Percentiles rank a stretch among this genome's conserved stretches.
phyloP scores from a whole-genome alignment of 2,797 vertebrate species.

The Helostoma temminkii region DNA sequence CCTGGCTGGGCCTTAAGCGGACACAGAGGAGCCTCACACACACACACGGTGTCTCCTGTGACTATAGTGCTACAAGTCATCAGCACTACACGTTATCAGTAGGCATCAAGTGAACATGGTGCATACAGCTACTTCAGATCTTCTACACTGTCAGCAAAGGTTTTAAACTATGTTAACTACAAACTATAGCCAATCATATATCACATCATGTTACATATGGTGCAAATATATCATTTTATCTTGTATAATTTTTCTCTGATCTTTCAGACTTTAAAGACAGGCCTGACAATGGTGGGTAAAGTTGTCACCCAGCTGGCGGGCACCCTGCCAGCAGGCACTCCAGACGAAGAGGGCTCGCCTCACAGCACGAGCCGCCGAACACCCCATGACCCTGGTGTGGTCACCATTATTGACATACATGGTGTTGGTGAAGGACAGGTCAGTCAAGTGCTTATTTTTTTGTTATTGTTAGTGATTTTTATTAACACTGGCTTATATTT shows the following conservation, averaged over 20 bases:
- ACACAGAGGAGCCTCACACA: constrained; percentile 74
- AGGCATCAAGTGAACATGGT: constrained; percentile 55
- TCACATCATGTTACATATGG: too few species aligned
- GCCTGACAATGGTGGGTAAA: constrained; percentile 97
- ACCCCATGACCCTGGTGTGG: constrained; percentile 91
- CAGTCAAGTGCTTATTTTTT: constrained; percentile 26
- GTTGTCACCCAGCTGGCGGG: constrained; percentile 96
- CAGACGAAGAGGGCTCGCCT: constrained; percentile 90
- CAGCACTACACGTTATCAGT: constrained; percentile 66
- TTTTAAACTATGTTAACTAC: background rate
- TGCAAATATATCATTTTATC: too few species aligned
- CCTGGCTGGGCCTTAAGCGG: constrained; percentile 79
- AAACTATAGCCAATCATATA: background rate
- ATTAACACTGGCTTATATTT: too few species aligned
- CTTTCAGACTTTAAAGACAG: constrained; percentile 93
- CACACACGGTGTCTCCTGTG: constrained; percentile 48
- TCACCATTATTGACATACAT: constrained; percentile 96
- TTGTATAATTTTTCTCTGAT: background rate
- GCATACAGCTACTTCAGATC: constrained; percentile 11
- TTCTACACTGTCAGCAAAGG: background rate
- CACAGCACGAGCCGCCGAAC: constrained; percentile 90
- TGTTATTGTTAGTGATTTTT: too few species aligned
- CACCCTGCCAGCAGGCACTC: constrained; percentile 89
- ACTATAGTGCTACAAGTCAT: constrained; percentile 64
- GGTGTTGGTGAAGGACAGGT: constrained; percentile 97